Percentiles rank a stretch among this genome's conserved stretches.
Evolutionary conservation across 2,888 invertebrate genomes (phyloP).

Genomic region (Clistopyga incitator): DNA sequence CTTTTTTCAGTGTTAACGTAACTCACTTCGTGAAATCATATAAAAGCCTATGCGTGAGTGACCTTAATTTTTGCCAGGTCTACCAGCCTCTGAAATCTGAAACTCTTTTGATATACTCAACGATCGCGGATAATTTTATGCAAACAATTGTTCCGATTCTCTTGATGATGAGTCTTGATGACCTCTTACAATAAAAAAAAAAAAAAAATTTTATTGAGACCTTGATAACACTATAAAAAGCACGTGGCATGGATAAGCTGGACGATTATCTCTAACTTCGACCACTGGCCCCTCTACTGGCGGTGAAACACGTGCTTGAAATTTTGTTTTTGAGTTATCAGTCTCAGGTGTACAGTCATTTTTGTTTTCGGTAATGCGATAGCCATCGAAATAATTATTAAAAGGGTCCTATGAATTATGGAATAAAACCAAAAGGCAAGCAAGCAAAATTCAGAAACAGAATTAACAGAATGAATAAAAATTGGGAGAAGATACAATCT

Average conservation of each 20-base stretch:
- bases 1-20: too few relatives aligned
- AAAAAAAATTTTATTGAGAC: background rate
- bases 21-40: too few relatives aligned
- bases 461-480: too few relatives aligned
- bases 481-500: too few relatives aligned
- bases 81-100: too few relatives aligned
- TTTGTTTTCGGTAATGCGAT: background rate
- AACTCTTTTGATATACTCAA: background rate
- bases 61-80: too few relatives aligned
- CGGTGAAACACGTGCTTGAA: background rate
- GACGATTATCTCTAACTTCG: background rate
- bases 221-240: background rate
- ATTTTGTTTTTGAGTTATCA: background rate
- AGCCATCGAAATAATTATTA: too few relatives aligned
- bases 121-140: background rate
- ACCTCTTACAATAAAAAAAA: background rate
- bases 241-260: background rate
- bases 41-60: too few relatives aligned
- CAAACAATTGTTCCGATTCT: background rate
- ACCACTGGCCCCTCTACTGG: background rate
- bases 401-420: too few relatives aligned
- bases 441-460: too few relatives aligned
- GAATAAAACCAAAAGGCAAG: too few relatives aligned
- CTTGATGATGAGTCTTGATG: background rate
- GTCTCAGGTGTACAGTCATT: background rate